Base-by-base conservation (phyloP, 1,140 invertebrate species). In the Lordiphosa stackelbergi region DNA sequence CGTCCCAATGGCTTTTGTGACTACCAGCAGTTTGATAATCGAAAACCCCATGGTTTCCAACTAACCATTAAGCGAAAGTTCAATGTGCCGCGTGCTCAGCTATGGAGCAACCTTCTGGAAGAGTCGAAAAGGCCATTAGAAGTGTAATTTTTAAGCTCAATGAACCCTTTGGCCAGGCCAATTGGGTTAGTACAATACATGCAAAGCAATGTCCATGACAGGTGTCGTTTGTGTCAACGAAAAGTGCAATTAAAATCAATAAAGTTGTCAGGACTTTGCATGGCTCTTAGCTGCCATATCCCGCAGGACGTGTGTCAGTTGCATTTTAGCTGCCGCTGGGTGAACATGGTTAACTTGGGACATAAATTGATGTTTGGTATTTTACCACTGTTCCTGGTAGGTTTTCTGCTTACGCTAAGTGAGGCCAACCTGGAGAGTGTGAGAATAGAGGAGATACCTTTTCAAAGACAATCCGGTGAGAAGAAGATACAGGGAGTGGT, bases 381-480 rank as follows among this genome's bases (percentile, higher is more conserved):
- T 41, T 10, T 83, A n/a, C 66, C 77, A 11, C 5, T 78, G 2
- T 65, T 85, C n/a, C 5, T 75, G n/a, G 28, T 73, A 3, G 16
- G 35, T 1, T 81, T 73, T 13, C 11, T 84, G 9, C 58, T 84
- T 0, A 63, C 64, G 4, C 9, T 78, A 28, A 49, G 60, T 34
- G 46, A 75, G 38, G 85, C 69, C 0, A 85, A 74, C 47, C 16
- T 86, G 57, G 51, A 74, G 6, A 78, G 58, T 46, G 69, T 75
- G n/a, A 69, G 70, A 1, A 65, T 86, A n/a, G 85, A 85, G 37
- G 85, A 86, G 46, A 74, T 74, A 22, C 79, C 85, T 0, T 86
- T 79, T 48, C 42, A 31, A 5, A 47, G 16, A 3, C 28, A 53
- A 43, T 16, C 16, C 8, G 19, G 35, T 38, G 31, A 19, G 19